Evolutionary conservation across 2,113 vertebrate species (phyloP), one percentile per base, ranked within the genome.

Genomic region (Thamnophis sirtalis): DNA sequence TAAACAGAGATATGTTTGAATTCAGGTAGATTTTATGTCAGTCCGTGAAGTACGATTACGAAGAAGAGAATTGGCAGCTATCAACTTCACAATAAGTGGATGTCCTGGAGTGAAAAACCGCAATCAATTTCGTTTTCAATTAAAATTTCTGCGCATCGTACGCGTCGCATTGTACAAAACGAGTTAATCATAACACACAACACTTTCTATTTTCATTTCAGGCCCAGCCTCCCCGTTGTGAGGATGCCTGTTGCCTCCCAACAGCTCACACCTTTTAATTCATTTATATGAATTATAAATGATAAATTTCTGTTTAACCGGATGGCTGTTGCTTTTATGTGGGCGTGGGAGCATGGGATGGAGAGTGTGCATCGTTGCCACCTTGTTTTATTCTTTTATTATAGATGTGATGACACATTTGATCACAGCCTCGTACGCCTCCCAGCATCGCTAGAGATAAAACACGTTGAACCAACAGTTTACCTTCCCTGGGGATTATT

Each of bases 21-120:
- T 89, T 48, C 50, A 89, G 90, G 48, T 33, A 93, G 92, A 94
- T 91, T 28, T 93, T n/a, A 73, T 55, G 7, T 92, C 54, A 93
- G 43, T 3, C 89, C 80, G 56, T 63, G 48, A 93, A 94, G 92
- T 54, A 43, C 0, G 6, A 73, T 89, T 92, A 54, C 17, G 92
- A 94, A 93, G 93, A 2, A 92, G 86, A 93, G 92, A 84, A 21
- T 86, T 21, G 58, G 49, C 92, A 89, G 54, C 17, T 53, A 38
- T 22, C 3, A 56, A 38, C 87, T 91, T 92, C 10, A 87, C 5
- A 90, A 3, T 4, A 89, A 58, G 55, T 49, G 88, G 91, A 91
- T 38, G 0, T 90, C 92, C 55, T 84, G 88, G 13, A 8, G 15
- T 92, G 13, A 21, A 85, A 58, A 50, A 49, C 15, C 1, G 1